Evolutionary conservation across 2,888 invertebrate genomes (phyloP), one percentile per base, ranked within the genome.

Genomic region (Halocaridina rubra): DNA sequence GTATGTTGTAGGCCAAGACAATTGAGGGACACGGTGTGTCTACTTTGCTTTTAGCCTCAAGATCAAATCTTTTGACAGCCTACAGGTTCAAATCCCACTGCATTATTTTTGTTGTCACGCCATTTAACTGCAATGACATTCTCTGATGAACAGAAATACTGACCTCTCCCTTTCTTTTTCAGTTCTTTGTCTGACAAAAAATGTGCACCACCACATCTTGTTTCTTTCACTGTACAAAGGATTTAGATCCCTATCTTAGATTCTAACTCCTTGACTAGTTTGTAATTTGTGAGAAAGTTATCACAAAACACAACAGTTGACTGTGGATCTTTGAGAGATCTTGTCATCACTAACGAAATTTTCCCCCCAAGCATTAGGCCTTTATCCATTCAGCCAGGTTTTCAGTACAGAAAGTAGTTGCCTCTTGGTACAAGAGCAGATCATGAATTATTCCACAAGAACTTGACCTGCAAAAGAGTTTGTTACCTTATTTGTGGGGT

Each of bases 81-180:
- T 57, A n/a, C 75, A 53, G 75, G 75, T 57, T 74, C 74, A 74
- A 74, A 39, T 46, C 74, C 74, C 4, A 74, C 22, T 46, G 46
- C 74, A 74, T 74, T 75, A 57, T 59, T 75, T 53, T 75, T 57
- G 16, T 75, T 75, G 75, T 24, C 59, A 57, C 29, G 53, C 75
- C 75, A 53, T 75, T 75, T 75, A n/a, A n/a, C n/a, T n/a, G n/a
- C n/a, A n/a, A n/a, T n/a, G n/a, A n/a, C n/a, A n/a, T n/a, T n/a
- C n/a, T n/a, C n/a, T n/a, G n/a, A n/a, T n/a, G n/a, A n/a, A n/a
- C n/a, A n/a, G n/a, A n/a, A 24, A 75, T 75, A 75, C 3, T 75
- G 16, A 46, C 75, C 75, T 57, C 57, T 8, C 7, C 30, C 75
- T 75, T 75, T 13, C 30, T 57, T 46, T 30, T 75, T 75, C 75